Evolutionary conservation across 1,140 invertebrate genomes (phyloP), one percentile per base, ranked within the genome.

Genomic region (Drosophila ficusphila): DNA sequence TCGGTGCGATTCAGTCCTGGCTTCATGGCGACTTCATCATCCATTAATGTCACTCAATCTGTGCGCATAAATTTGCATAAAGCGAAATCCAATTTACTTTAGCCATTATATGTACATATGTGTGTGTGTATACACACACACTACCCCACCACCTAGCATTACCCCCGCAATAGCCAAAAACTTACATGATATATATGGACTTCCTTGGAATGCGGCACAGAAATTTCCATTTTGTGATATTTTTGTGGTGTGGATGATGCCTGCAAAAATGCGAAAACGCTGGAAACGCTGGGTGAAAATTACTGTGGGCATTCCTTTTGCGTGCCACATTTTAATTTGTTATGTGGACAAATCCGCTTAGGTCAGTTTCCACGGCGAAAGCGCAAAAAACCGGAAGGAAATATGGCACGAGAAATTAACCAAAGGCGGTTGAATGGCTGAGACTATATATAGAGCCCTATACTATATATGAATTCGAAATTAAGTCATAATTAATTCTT

Each of bases 1-100:
- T 51, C n/a, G n/a, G n/a, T n/a, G 58, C 52, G 12, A 19, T 44
- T 54, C 41, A 68, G 62, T 38, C 62, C 39, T 19, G 14, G 67
- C 67, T 41, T n/a, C n/a, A n/a, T n/a, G 54, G 36, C 76, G 76
- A 85, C 81, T 81, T 79, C 81, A 74, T 86, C 76, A 86, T 85
- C 81, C 81, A 85, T 85, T 85, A 85, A 81, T 85, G 81, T 86
- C 81, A 85, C 81, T 86, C 76, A 85, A 85, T 85, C 81, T 81
- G 81, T 85, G 81, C 76, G 81, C 81, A 86, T 86, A 85, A 79
- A 85, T 85, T 85, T 85, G 81, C 81, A 85, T 85, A 85, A 86
- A 79, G 72, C 67, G 67, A 85, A 85, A 86, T 85, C 81, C 81
- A 86, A 86, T 86, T 85, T 85, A 71, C 62, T 67, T 67, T 25